These are phyloP conservation scores for Oryzias curvinotus DNA, from an alignment of 2,113 vertebrate species.

Conservation along the genomic window DNA sequence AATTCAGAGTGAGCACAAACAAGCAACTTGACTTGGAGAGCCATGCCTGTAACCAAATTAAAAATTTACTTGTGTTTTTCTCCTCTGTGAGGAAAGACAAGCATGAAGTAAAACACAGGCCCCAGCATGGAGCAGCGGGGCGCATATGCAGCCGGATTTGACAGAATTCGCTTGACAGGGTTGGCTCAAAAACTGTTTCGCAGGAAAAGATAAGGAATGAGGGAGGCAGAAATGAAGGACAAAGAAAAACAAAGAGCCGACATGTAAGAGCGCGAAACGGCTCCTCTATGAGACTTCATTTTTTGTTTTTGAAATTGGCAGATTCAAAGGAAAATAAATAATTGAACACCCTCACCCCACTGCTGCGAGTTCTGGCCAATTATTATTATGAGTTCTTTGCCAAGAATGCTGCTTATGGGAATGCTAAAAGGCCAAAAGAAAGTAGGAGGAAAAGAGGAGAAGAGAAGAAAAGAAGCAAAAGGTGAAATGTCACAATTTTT, in stretches of 20 bases:
- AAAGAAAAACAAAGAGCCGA: slow-evolving; percentile 7
- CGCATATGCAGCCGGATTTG: slow-evolving; percentile 31
- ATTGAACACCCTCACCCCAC: slow-evolving; percentile 76
- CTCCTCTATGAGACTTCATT: slow-evolving; percentile 73
- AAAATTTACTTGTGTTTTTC: slow-evolving; percentile 52
- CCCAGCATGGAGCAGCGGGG: slow-evolving; percentile 26
- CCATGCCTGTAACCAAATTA: slow-evolving; percentile 31
- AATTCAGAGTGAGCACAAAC: slow-evolving; percentile 6
- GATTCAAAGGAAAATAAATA: slow-evolving; percentile 86
- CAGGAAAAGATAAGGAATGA: slow-evolving; percentile 28
- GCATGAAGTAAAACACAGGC: slow-evolving; percentile 3
- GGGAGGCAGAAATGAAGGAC: slow-evolving; percentile 8
- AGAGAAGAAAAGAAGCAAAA: neutral
- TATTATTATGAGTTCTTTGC: slow-evolving; percentile 49
- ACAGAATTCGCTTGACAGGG: slow-evolving; percentile 41
- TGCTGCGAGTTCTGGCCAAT: slow-evolving; percentile 64
- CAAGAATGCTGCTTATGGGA: slow-evolving; percentile 38
- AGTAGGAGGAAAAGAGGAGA: neutral
- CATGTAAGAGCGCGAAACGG: slow-evolving; percentile 55
- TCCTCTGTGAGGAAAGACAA: slow-evolving; percentile 5
- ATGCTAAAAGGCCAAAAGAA: slow-evolving; percentile 27
- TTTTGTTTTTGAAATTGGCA: slow-evolving; percentile 62
- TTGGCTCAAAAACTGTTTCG: slow-evolving; percentile 37
- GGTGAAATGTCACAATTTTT: slow-evolving; percentile 4
- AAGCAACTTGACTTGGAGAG: slow-evolving; percentile 23